A percentile compares a stretch with the other conserved stretches of the same genome.
phyloP scores from a whole-genome alignment of 2,888 invertebrate species.

The Xestia xanthographa region DNA sequence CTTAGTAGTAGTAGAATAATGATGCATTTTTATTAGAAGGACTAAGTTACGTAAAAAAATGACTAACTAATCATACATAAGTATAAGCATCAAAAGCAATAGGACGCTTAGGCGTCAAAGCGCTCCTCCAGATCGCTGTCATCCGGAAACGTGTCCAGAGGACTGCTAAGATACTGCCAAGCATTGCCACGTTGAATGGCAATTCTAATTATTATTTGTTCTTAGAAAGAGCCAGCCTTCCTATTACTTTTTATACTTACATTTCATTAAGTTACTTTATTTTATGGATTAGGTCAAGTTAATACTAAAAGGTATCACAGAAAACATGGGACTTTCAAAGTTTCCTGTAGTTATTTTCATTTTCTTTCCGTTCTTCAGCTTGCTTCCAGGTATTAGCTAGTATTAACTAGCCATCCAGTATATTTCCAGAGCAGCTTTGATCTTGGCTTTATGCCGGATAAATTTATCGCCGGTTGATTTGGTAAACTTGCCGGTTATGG shows the following conservation, averaged over 20 bases:
- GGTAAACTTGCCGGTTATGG: slow-evolving; percentile 19
- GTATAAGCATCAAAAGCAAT: no score
- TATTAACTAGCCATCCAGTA: slow-evolving; percentile 12
- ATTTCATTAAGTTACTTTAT: no score
- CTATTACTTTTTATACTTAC: not conserved
- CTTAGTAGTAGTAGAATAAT: no score
- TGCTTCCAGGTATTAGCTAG: not conserved
- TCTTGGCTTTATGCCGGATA: slow-evolving; percentile 25
- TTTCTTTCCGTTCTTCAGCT: not conserved
- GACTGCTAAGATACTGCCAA: not conserved
- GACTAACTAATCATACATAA: no score
- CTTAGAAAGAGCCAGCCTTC: not conserved
- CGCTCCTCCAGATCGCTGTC: no score
- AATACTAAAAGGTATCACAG: not conserved
- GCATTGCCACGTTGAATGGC: not conserved
- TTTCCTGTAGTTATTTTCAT: not conserved
- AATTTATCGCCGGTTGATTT: slow-evolving; percentile 41
- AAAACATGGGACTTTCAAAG: not conserved
- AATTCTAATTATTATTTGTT: not conserved
- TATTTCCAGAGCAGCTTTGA: slow-evolving; percentile 41
- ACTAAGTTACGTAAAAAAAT: no score
- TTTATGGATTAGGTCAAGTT: not conserved
- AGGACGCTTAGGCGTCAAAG: no score
- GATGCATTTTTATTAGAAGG: no score
- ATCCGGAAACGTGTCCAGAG: not conserved